Conservation (phyloP, 1,140 invertebrate species). For the Meloidogyne floridensis region DNA sequence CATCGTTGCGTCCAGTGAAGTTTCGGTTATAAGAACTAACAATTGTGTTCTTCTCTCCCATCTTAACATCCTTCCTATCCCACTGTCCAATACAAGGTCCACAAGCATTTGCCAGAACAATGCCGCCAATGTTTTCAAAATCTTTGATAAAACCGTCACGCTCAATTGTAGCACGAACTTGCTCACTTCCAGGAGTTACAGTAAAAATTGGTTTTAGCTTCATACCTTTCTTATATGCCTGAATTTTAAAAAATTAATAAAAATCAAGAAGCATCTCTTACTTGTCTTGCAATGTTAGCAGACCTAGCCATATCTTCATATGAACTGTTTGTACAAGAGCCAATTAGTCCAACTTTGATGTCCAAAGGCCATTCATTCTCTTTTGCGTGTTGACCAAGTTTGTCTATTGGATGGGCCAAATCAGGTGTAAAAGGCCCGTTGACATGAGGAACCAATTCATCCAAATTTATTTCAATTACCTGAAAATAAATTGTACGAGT, state of each 20-base stretch:
- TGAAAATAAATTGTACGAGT: conserved; percentile 55
- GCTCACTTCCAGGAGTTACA: conserved; percentile 96
- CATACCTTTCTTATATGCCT: conserved; percentile 83
- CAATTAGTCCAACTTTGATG: conserved; percentile 92
- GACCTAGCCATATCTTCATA: conserved; percentile 99
- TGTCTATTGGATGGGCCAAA: conserved; percentile 90
- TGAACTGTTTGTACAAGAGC: conserved; percentile 98
- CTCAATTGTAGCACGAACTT: conserved; percentile 97
- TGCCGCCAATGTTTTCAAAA: conserved; percentile 77
- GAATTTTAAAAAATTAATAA: conserved; percentile 11
- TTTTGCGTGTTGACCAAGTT: conserved; percentile 82
- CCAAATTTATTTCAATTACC: conserved; percentile 71
- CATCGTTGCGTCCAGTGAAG: conserved; percentile 93
- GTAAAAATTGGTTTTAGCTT: conserved; percentile 94
- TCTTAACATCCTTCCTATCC: conserved; percentile 92
- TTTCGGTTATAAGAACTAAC: conserved; percentile 99
- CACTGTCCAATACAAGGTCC: conserved; percentile 99
- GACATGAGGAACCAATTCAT: conserved; percentile 86
- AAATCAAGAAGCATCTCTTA: conserved; percentile 6
- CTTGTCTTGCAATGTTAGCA: conserved; percentile 88
- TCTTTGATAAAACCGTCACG: conserved; percentile 87
- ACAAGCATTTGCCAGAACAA: conserved; percentile 82
- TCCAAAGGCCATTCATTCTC: conserved; percentile 92
- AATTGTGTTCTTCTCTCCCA: conserved; percentile 99
- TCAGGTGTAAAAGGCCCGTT: conserved; percentile 99